A percentile compares a stretch with the other conserved stretches of the same genome.
Conservation (phyloP, 2,113 vertebrate genomes). For the Spermophilus dauricus region DNA sequence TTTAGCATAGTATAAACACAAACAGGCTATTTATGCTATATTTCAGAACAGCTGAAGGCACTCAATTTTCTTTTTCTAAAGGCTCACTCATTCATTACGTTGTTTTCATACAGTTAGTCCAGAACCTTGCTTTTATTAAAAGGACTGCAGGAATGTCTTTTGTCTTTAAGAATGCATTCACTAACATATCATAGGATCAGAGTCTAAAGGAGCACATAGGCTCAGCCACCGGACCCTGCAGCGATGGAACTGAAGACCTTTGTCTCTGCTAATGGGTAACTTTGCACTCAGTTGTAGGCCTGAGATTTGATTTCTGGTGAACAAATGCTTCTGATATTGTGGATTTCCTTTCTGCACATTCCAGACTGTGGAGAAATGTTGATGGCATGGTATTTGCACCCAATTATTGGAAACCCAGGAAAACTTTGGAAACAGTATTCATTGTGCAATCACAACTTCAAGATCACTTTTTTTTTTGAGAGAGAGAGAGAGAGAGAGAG, state of each 20-base stretch:
- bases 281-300: not conserved
- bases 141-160: conserved; percentile 33
- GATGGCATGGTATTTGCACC: not conserved
- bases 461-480: not conserved
- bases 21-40: conserved; percentile 27
- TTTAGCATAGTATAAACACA: conserved; percentile 41
- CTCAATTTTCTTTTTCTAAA: conserved; percentile 52
- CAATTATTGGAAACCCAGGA: conserved; percentile 2
- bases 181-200: not conserved
- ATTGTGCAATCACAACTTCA: not conserved
- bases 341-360: not conserved
- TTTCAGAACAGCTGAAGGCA: not conserved
- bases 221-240: not conserved
- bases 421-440: not conserved
- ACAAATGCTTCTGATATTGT: not conserved
- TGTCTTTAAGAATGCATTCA: conserved; percentile 66
- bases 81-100: not conserved
- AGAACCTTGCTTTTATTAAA: conserved; percentile 53
- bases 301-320: not conserved
- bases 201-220: not conserved
- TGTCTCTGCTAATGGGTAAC: not conserved
- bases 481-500: no score
- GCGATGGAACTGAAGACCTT: conserved; percentile 15
- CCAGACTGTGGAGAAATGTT: not conserved
- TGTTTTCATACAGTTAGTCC: conserved; percentile 41